These are phyloP conservation scores for Otolemur garnettii DNA, from an alignment of 2,113 vertebrate species.

Conservation along the genomic window DNA sequence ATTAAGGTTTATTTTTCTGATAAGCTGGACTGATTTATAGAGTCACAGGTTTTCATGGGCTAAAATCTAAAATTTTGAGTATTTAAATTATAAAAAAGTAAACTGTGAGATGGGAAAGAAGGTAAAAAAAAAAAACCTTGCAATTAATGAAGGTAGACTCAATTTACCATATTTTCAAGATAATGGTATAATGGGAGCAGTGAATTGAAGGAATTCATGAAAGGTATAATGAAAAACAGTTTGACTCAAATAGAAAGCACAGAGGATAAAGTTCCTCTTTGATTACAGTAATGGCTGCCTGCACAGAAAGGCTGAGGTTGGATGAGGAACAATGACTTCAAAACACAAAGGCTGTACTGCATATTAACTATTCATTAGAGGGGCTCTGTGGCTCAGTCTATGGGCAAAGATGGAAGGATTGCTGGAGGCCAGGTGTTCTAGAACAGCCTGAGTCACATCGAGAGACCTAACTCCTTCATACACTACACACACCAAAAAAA, in stretches of 20 bases:
- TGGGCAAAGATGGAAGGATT: no score
- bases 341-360: not conserved
- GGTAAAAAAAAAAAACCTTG: not conserved
- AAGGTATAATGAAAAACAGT: not conserved
- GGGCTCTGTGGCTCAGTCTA: no score
- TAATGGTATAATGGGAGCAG: not conserved
- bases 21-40: not conserved
- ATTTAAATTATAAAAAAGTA: constrained; percentile 17
- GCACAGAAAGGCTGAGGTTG: not conserved
- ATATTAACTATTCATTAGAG: not conserved
- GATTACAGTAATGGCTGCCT: not conserved
- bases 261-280: not conserved
- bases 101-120: not conserved
- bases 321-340: not conserved
- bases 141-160: not conserved
- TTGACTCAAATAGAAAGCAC: not conserved
- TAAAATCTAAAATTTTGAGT: not conserved
- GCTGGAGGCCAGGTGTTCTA: no score
- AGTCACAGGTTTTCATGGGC: not conserved
- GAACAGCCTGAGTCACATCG: no score
- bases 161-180: not conserved
- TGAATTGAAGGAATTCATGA: not conserved
- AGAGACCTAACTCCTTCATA: no score
- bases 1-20: not conserved
- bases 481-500: no score